Evolutionary conservation across 2,113 vertebrate genomes (phyloP), one percentile per base, ranked within the genome.

Genomic region (Coturnix japonica): DNA sequence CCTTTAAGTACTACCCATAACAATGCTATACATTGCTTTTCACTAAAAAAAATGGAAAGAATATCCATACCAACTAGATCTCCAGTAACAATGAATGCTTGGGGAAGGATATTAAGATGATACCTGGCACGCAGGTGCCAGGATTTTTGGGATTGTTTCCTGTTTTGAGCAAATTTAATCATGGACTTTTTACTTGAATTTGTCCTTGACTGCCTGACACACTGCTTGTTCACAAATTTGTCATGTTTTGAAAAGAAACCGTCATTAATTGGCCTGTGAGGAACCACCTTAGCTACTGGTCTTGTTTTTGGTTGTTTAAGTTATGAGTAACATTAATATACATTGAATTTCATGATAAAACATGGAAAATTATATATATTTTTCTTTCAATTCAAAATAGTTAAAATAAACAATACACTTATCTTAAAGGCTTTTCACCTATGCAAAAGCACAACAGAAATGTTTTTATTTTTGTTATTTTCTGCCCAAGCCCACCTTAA

Each of bases 1-100:
- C 83, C 51, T 85, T 95, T 57, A 63, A 53, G 67, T 67, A 33
- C 16, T 87, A 39, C 25, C 21, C 16, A 66, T 70, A 63, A 79
- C 83, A 67, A 47, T 18, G 4, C 33, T 47, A 37, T 37, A 21
- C 11, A 20, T 9, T 30, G 18, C 13, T 44, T 92, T 88, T 90
- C 86, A 39, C 37, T 3, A 13, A 28, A 75, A 43, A 46, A 65
- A 56, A 31, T 31, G 19, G 43, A 59, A n/a, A 56, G 16, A 31
- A 47, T 2, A 66, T 30, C 33, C 33, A 46, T 43, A 54, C 11
- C 30, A 64, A 11, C n/a, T 28, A 71, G 25, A 35, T 67, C 39
- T 66, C 33, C n/a, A 61, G 76, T 54, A 66, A 53, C 21, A 60
- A 26, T 15, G 35, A 83, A 67, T 0, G 2, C 16, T 26, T 44